Conservation (phyloP, 1,140 invertebrate genomes). For the Acromyrmex heyeri region DNA sequence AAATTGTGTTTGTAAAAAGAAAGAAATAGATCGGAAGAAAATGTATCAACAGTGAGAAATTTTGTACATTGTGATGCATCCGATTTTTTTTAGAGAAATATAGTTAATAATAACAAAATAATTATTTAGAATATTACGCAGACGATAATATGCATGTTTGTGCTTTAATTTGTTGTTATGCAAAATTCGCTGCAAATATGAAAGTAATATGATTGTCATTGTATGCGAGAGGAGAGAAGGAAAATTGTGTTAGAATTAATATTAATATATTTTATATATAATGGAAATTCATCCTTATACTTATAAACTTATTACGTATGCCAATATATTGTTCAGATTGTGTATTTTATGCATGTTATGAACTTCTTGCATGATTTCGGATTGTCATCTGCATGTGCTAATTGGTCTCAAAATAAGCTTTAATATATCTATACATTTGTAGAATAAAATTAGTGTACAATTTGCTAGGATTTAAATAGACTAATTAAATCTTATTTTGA, state of each 20-base stretch:
- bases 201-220: conserved; percentile 7
- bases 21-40: not conserved
- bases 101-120: not conserved
- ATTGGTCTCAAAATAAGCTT: not conserved
- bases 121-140: not conserved
- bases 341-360: conserved; percentile 16
- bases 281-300: conserved; percentile 8
- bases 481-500: not conserved
- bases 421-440: not conserved
- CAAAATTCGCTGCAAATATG: not conserved
- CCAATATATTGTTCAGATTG: not conserved
- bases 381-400: conserved; percentile 14
- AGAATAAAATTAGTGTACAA: not conserved
- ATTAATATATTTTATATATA: not conserved
- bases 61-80: not conserved
- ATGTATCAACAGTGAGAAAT: not conserved
- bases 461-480: not conserved
- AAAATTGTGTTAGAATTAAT: conserved; percentile 8
- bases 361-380: conserved; percentile 3
- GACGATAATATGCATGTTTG: conserved; percentile 38
- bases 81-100: not conserved
- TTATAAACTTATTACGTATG: not conserved
- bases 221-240: not conserved
- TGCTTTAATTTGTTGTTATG: not conserved
- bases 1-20: not conserved